Evolutionary conservation across 2,888 invertebrate species (phyloP).

Genomic region (Piscicola geometra): DNA sequence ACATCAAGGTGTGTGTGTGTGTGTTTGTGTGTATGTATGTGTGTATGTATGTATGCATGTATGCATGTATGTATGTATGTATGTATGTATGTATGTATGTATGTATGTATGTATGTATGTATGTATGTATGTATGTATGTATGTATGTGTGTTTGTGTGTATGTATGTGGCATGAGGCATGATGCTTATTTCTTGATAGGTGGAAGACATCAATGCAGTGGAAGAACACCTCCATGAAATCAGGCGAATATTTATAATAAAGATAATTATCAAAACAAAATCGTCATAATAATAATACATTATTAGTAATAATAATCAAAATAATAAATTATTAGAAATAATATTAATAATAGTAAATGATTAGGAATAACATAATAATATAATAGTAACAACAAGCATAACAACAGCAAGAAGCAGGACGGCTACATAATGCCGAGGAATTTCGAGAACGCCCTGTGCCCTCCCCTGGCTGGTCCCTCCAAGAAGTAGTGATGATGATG

Average conservation of each 20-base stretch:
- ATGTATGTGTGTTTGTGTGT: constrained; percentile 37
- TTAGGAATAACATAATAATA: not conserved
- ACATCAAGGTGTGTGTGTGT: constrained; percentile 47
- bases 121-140: constrained; percentile 37
- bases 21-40: constrained; percentile 30
- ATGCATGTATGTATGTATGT: constrained; percentile 28
- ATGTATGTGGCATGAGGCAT: constrained; percentile 36
- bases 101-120: constrained; percentile 37
- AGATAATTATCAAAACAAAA: not conserved
- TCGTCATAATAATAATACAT: not conserved
- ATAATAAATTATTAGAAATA: not conserved
- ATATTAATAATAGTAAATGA: not conserved
- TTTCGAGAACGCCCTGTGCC: constrained; percentile 54
- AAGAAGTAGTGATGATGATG: constrained; percentile 11
- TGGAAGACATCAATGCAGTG: constrained; percentile 52
- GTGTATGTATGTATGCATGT: constrained; percentile 26
- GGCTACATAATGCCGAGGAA: constrained; percentile 55
- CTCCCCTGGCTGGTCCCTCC: constrained; percentile 46
- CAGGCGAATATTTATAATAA: not conserved
- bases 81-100: constrained; percentile 36
- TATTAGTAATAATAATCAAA: constrained; percentile 1
- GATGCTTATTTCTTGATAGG: constrained; percentile 4
- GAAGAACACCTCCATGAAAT: constrained; percentile 50
- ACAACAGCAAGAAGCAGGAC: constrained; percentile 55
- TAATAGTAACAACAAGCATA: constrained; percentile 46